These are phyloP conservation scores for Prionailurus bengalensis DNA, from an alignment of 2,113 vertebrate species.

Conservation along the genomic window DNA sequence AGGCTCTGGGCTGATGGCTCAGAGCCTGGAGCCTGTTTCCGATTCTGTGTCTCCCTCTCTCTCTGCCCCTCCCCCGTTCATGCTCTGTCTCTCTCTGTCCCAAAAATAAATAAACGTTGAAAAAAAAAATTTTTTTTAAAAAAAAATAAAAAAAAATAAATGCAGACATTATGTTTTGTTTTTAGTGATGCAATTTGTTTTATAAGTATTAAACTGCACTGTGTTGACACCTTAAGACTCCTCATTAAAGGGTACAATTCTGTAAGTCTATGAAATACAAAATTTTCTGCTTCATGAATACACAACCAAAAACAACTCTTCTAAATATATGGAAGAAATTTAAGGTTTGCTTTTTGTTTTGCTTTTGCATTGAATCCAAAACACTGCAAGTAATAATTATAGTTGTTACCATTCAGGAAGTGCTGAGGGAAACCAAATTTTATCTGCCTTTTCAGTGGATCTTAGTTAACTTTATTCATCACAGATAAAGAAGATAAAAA, in stretches of 20 bases:
- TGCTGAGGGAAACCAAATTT: slow-evolving; percentile 32
- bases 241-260: neutral
- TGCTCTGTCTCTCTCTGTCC: too few relatives aligned
- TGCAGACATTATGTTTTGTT: neutral
- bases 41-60: too few relatives aligned
- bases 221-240: neutral
- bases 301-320: slow-evolving; percentile 12
- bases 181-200: slow-evolving; percentile 21
- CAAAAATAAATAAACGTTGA: too few relatives aligned
- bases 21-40: too few relatives aligned
- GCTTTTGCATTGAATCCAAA: neutral
- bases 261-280: slow-evolving; percentile 28
- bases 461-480: slow-evolving; percentile 23
- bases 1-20: too few relatives aligned
- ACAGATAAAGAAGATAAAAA: slow-evolving; percentile 23
- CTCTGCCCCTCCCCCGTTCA: too few relatives aligned
- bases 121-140: too few relatives aligned
- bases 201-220: slow-evolving; percentile 23
- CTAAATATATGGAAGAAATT: slow-evolving; percentile 23
- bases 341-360: slow-evolving; percentile 22
- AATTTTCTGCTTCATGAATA: neutral
- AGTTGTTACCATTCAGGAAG: neutral
- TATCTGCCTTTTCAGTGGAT: slow-evolving; percentile 7
- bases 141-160: too few relatives aligned
- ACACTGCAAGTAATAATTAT: neutral